Conservation (phyloP, 2,888 invertebrate genomes). For the Scaptomyza tumidula region DNA sequence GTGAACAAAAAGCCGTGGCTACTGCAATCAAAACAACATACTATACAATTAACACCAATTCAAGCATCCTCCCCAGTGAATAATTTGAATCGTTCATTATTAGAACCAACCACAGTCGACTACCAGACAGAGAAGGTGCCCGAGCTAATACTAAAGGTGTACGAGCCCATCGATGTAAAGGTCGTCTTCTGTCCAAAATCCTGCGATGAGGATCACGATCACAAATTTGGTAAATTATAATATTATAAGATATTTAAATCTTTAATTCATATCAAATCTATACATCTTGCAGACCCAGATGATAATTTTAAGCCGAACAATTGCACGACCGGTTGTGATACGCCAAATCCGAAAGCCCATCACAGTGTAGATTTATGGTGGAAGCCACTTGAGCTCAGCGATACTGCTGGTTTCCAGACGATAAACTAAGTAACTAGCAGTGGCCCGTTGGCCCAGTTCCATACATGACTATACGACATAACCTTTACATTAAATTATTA, state of each 20-base stretch:
- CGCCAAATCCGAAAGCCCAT: conserved; percentile 40
- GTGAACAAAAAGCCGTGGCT: conserved; percentile 60
- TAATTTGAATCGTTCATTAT: conserved; percentile 60
- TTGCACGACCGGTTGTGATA: conserved; percentile 48
- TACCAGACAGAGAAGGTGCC: conserved; percentile 63
- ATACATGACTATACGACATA: conserved; percentile 42
- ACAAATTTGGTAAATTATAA: conserved; percentile 63
- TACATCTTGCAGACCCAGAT: conserved; percentile 58
- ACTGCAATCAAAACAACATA: conserved; percentile 53
- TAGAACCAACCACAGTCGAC: conserved; percentile 40
- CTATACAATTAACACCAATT: conserved; percentile 57
- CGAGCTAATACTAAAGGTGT: conserved; percentile 73
- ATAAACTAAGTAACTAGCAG: conserved; percentile 28
- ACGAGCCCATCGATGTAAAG: conserved; percentile 76
- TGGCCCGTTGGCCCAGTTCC: not conserved
- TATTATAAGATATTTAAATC: no score
- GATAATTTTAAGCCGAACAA: conserved; percentile 57
- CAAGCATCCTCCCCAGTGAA: conserved; percentile 67
- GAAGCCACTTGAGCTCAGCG: conserved; percentile 54
- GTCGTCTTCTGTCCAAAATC: conserved; percentile 74
- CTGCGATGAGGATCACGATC: conserved; percentile 75
- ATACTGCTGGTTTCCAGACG: conserved; percentile 57
- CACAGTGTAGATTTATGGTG: conserved; percentile 69
- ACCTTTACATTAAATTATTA: conserved; percentile 27
- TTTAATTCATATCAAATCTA: not conserved